Evolutionary conservation across 1,140 invertebrate genomes (phyloP).

Genomic region (Nymphalis io): DNA sequence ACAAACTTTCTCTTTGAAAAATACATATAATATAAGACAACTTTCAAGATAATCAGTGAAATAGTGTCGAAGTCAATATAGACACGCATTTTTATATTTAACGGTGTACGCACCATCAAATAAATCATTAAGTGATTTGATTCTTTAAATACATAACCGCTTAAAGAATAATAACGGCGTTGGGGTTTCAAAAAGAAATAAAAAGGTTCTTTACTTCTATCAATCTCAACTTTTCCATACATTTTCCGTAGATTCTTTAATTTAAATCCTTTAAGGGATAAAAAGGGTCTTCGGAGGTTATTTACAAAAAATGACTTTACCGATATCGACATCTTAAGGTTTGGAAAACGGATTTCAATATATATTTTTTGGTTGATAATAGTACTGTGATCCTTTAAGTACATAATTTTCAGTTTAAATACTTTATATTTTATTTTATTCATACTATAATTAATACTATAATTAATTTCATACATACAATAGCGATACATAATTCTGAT

Average conservation of each 20-base stretch:
- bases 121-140: too few species aligned
- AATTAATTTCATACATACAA: background rate
- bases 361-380: background rate
- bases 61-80: too few species aligned
- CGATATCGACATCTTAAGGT: background rate
- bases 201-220: too few species aligned
- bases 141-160: too few species aligned
- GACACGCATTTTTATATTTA: too few species aligned
- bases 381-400: background rate
- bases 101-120: too few species aligned
- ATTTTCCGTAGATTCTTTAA: background rate
- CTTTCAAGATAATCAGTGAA: too few species aligned
- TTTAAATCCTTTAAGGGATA: background rate
- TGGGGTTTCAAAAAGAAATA: too few species aligned
- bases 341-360: background rate
- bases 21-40: too few species aligned
- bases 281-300: background rate
- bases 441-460: background rate
- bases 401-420: too few species aligned
- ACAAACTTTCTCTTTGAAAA: too few species aligned
- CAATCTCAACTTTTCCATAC: background rate
- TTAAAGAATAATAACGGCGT: too few species aligned
- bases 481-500: background rate
- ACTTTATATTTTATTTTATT: background rate
- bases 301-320: conserved; percentile 6